Evolutionary conservation across 2,888 invertebrate genomes (phyloP), one percentile per base, ranked within the genome.

Genomic region (Matsumyia berberina): DNA sequence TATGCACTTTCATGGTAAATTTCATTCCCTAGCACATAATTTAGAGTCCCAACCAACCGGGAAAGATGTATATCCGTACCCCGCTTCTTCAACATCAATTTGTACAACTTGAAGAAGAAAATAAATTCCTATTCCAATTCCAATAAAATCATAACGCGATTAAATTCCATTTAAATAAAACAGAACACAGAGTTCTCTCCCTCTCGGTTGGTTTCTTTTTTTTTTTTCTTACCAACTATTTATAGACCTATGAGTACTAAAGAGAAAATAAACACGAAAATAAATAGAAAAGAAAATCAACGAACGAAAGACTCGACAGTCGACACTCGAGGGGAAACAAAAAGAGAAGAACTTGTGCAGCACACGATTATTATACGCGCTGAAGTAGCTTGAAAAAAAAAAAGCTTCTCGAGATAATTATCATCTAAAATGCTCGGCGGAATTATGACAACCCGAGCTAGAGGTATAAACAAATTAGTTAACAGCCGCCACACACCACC

Each of bases 161-260:
- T 66, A 66, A 74, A 74, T 74, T 66, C 74, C 74, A 74, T 74
- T 74, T 74, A 74, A 66, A 66, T 66, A 66, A 46, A 72, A 60
- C 72, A 42, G 60, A 62, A 53, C 73, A 53, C 73, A 17, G 31
- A 53, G 24, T 55, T 51, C 44, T 44, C 33, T 24, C 42, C 24
- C 60, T 24, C 29, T 24, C 29, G 33, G 35, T 19, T 51, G 51
- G 42, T 51, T 42, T 73, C 66, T 46, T n/a, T 57, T 44, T 11
- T 24, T 24, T 24, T 24, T 24, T 24, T 24, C 24, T 24, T 24
- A 4, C 19, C 15, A 58, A 67, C 76, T 76, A 76, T 76, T 76
- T 67, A 67, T 76, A 76, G 76, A 66, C 76, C 58, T 11, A 49
- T 51, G 57, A 66, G 64, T 37, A 46, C 74, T 46, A 46, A 57